Conservation (phyloP, 2,888 invertebrate genomes). For the Pristionchus japonicus region DNA sequence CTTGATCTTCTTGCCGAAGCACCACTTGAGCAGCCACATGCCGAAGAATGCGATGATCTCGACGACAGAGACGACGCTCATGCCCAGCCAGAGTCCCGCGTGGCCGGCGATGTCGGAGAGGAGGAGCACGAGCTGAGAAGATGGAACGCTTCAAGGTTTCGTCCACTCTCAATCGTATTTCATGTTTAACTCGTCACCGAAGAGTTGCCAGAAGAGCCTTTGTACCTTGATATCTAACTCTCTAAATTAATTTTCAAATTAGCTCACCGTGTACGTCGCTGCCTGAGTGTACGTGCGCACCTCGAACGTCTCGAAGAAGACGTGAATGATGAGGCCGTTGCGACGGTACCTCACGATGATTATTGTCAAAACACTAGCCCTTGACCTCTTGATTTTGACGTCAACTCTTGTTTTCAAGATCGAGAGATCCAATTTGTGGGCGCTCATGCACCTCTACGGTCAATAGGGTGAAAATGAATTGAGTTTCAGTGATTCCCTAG, state of each 20-base stretch:
- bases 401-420: too few species aligned
- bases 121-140: neutral
- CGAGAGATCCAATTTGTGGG: too few species aligned
- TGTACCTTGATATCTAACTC: neutral
- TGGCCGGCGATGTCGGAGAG: neutral
- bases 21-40: neutral
- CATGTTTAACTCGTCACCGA: too few species aligned
- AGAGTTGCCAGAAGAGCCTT: neutral
- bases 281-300: neutral
- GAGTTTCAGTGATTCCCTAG: too few species aligned
- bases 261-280: conserved; percentile 7
- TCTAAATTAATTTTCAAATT: too few species aligned
- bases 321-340: neutral
- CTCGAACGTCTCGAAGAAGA: neutral
- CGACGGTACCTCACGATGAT: neutral
- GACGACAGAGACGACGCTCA: neutral
- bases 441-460: too few species aligned
- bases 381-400: too few species aligned
- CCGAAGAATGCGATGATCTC: neutral
- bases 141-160: too few species aligned
- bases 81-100: conserved; percentile 19
- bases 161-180: too few species aligned
- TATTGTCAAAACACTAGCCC: too few species aligned
- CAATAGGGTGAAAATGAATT: too few species aligned
- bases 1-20: too few species aligned